Evolutionary conservation across 2,113 vertebrate genomes (phyloP), one percentile per base, ranked within the genome.

Genomic region (Chloebia gouldiae): DNA sequence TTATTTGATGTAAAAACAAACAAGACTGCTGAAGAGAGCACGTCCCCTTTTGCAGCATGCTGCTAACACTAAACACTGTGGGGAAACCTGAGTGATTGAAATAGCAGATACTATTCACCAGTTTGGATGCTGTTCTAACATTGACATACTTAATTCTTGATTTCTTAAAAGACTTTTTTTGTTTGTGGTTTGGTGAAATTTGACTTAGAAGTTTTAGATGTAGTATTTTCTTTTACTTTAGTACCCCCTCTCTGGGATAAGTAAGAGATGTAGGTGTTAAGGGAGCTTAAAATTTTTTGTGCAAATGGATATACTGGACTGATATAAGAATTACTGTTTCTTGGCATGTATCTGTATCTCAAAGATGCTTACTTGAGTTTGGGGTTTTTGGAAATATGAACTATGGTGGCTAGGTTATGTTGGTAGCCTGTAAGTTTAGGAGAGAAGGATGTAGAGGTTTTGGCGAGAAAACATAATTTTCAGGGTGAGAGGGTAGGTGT

Each of bases 1-100:
- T 96, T 97, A 95, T 96, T 97, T 97, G 96, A 96, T 97, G 76
- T 96, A 95, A 96, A 96, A 97, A 92, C 95, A 97, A 77, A 86
- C 88, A 42, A 80, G 59, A 39, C 83, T 81, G 76, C 28, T 93
- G 60, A 94, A 96, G 95, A 91, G 65, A 77, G 57, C 71, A 81
- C 37, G 19, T 87, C 70, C 30, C 66, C 49, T 84, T 57, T 37
- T 86, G 70, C 81, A 72, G 63, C 81, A 94, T 77, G 60, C 76
- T 86, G 30, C 90, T 53, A 61, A 44, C 1, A 6, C 70, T 66
- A 40, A 59, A 21, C 15, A 33, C 76, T 35, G 11, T 0, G 2
- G 42, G 53, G 59, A 84, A 84, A 11, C 59, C 68, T 65, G 56
- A 51, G 54, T 42, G 56, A 31, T 57, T 68, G 50, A 86, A 93